A percentile compares a stretch with the other conserved stretches of the same genome.
These are phyloP conservation scores for Psococerastis gibbosa DNA, from an alignment of 2,888 invertebrate genomes.

Conservation along the genomic window DNA sequence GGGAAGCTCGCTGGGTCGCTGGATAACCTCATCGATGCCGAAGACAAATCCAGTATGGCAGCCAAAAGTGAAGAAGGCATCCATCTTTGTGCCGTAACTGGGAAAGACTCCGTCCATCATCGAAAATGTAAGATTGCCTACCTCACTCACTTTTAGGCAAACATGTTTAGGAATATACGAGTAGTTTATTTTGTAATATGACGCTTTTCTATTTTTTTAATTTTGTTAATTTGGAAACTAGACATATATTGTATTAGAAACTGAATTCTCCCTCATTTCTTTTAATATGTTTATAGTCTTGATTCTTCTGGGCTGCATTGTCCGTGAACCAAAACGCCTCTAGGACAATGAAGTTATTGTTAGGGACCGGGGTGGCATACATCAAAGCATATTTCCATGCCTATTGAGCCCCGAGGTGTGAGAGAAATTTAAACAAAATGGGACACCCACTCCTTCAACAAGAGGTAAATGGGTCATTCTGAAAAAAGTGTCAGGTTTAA, in stretches of 20 bases:
- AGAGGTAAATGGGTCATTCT: no score
- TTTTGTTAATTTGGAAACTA: slow-evolving; percentile 15
- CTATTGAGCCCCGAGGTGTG: no score
- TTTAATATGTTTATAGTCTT: no score
- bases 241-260: slow-evolving; percentile 12
- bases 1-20: slow-evolving; percentile 18
- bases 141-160: slow-evolving; percentile 5
- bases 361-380: no score
- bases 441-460: no score
- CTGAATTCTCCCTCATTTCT: slow-evolving; percentile 5
- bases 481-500: no score
- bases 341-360: no score
- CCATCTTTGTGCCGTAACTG: slow-evolving; percentile 18
- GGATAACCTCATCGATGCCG: slow-evolving; percentile 15
- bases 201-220: slow-evolving; percentile 14
- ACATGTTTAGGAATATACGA: not conserved
- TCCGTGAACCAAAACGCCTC: no score
- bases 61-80: slow-evolving; percentile 29
- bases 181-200: slow-evolving; percentile 8
- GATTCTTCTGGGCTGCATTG: no score
- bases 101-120: slow-evolving; percentile 18
- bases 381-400: no score
- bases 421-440: no score
- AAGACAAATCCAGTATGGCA: slow-evolving; percentile 20
- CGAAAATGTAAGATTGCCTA: slow-evolving; percentile 21